phyloP scores from a whole-genome alignment of 2,113 vertebrate genomes.

The Perca flavescens region DNA sequence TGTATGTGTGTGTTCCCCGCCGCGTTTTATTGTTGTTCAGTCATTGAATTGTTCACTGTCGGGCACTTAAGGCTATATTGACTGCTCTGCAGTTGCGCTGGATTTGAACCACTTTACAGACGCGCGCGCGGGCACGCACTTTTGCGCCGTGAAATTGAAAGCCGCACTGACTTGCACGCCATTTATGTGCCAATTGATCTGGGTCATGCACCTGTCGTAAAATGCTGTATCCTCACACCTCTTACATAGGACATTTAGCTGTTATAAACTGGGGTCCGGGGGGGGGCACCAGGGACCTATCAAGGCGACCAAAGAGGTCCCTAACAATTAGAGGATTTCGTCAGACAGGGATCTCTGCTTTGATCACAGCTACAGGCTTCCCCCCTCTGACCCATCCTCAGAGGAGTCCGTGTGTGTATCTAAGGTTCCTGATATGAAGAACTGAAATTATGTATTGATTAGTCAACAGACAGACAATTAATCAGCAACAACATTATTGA shows the following conservation, averaged over 20 bases:
- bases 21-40: slow-evolving; percentile 13
- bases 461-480: background rate
- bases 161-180: slow-evolving; percentile 20
- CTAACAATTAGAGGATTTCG: background rate
- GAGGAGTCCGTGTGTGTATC: background rate
- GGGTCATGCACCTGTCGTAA: slow-evolving; percentile 43
- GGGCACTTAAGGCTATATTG: background rate
- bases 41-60: background rate
- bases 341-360: background rate
- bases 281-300: background rate
- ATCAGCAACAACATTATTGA: background rate
- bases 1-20: background rate
- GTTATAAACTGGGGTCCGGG: background rate
- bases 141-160: background rate
- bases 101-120: background rate
- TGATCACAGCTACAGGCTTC: background rate
- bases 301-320: background rate
- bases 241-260: background rate
- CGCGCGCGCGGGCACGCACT: background rate
- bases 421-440: background rate
- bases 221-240: background rate
- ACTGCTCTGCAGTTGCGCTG: slow-evolving; percentile 20
- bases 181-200: slow-evolving; percentile 5
- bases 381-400: background rate
- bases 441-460: background rate